A percentile compares a stretch with the other conserved stretches of the same genome.
Evolutionary conservation across 1,140 invertebrate species (phyloP).

Genomic region (Drosophila teissieri): DNA sequence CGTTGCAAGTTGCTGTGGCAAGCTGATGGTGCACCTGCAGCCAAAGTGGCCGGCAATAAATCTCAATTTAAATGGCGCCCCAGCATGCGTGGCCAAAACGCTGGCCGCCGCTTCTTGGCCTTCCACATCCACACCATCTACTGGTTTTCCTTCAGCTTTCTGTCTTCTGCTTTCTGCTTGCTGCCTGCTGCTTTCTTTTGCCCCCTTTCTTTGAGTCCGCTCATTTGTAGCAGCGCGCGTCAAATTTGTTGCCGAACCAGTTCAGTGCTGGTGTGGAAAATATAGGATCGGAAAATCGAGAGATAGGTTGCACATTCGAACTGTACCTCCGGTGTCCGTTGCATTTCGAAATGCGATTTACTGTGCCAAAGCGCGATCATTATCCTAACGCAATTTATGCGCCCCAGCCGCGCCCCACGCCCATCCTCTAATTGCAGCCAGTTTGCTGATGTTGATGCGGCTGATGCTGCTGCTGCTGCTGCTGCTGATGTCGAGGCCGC

Average conservation of each 20-base stretch:
- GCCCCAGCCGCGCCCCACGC: constrained; percentile 70
- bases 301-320: constrained; percentile 63
- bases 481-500: background rate
- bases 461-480: constrained; percentile 18
- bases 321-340: constrained; percentile 75
- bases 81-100: constrained; percentile 83
- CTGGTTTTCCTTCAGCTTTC: constrained; percentile 73
- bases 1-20: constrained; percentile 52
- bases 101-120: constrained; percentile 39
- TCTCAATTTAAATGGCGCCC: constrained; percentile 84
- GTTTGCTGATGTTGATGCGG: constrained; percentile 33
- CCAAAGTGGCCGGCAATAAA: constrained; percentile 76
- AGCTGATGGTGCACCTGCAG: constrained; percentile 64
- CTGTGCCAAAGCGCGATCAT: constrained; percentile 83
- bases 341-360: constrained; percentile 78
- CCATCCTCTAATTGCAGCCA: constrained; percentile 73
- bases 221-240: constrained; percentile 76
- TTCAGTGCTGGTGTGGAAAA: constrained; percentile 35
- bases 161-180: constrained; percentile 17
- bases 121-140: constrained; percentile 46
- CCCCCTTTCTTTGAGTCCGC: constrained; percentile 34
- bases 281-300: constrained; percentile 2
- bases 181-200: constrained; percentile 55
- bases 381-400: constrained; percentile 84
- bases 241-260: constrained; percentile 82